Evolutionary conservation across 1,140 invertebrate genomes (phyloP).

Genomic region (Lamellibrachia luymesi): DNA sequence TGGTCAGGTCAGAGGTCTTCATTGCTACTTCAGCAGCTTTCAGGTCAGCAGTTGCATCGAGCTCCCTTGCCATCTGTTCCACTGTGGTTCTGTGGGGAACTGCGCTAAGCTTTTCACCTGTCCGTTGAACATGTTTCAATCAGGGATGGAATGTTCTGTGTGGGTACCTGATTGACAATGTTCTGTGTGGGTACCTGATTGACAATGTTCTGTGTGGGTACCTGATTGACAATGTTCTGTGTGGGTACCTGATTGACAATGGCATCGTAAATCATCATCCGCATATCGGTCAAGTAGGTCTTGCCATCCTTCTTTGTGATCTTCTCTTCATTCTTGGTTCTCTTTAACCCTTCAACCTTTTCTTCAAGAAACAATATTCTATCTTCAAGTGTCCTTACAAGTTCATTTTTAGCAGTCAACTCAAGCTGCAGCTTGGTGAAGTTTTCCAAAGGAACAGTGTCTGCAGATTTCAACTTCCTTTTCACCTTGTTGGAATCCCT

Average conservation of each 20-base stretch:
- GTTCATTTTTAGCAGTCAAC: not conserved
- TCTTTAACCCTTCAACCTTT: not conserved
- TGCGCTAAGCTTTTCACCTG: not conserved
- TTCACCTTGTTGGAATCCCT: conserved; percentile 11
- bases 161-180: not conserved
- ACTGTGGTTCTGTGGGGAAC: not conserved
- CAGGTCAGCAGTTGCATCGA: not conserved
- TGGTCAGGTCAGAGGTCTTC: not conserved
- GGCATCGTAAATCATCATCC: too few species aligned
- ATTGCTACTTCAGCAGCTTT: not conserved
- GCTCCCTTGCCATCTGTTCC: not conserved
- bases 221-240: too few species aligned
- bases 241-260: too few species aligned
- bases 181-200: too few species aligned
- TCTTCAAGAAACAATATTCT: not conserved
- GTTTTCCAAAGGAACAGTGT: too few species aligned
- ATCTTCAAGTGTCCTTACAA: not conserved
- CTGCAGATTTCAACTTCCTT: not conserved
- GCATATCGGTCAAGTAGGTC: not conserved
- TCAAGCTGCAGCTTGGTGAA: not conserved
- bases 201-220: too few species aligned
- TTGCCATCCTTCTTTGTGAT: not conserved
- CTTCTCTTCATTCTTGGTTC: not conserved
- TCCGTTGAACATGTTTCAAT: not conserved
- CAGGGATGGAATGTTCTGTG: not conserved